Evolutionary conservation across 2,797 vertebrate species (phyloP), one percentile per base, ranked within the genome.

Genomic region (Halcyon badia): DNA sequence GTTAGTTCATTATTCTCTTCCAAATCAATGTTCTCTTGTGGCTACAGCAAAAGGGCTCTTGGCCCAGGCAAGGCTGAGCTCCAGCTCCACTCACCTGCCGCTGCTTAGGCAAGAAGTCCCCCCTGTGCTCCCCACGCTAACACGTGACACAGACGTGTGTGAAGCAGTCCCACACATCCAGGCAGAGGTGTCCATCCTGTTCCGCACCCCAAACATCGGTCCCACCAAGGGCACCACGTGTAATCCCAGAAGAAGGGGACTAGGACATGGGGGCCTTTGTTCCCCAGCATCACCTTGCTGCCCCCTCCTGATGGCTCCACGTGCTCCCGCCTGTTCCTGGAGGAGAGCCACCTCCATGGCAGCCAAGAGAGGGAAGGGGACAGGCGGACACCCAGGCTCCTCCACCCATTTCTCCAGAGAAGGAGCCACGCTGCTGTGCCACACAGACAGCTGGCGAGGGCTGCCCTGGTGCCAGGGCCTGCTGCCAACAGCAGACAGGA

Each of bases 111-210:
- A 37, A 51, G 60, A n/a, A 51, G 31, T 14, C 19, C 35, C 31
- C 69, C 28, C 28, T 2, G 0, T 5, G 2, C 26, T 22, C 51
- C 39, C 51, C 15, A 19, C 10, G 13, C 21, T 15, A 22, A 31
- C 2, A 1, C 9, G 8, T 11, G 26, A 13, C 22, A 11, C 18
- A 77, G 26, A 30, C 3, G 3, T 1, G 1, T 0, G 0, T 10
- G 49, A 35, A 42, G n/a, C 42, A 5, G 18, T 24, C 48, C 42
- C 56, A 37, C 0, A 0, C 1, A 0, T 8, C 33, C 21, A 31
- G 16, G 35, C 60, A 42, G 35, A 21, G 1, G 10, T 5, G 5
- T 31, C 9, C 28, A 19, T 42, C 41, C 76, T 3, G 1, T 30
- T 57, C 28, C 72, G 72, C 26, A 31, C 10, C 56, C 54, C 49